A percentile compares a stretch with the other conserved stretches of the same genome.
Conservation (phyloP, 2,113 vertebrate species). For the Hippotragus niger region DNA sequence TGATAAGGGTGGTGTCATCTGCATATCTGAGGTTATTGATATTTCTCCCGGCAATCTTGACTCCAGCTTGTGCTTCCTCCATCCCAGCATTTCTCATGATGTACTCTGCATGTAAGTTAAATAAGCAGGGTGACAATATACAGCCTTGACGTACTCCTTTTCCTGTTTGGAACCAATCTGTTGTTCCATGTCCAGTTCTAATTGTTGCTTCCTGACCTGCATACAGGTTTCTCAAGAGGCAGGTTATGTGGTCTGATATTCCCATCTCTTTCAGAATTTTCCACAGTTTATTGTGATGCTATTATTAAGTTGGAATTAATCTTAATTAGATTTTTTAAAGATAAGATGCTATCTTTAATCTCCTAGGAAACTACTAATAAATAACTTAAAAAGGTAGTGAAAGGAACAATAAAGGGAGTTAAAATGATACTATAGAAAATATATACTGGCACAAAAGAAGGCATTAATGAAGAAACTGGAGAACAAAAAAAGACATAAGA, state of each 20-base stretch:
- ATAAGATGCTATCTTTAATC: neutral
- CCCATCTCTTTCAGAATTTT: neutral
- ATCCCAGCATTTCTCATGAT: neutral
- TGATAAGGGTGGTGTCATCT: neutral
- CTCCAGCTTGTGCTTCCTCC: neutral
- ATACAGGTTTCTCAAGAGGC: neutral
- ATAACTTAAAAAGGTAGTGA: neutral
- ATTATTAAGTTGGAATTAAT: neutral
- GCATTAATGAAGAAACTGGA: neutral
- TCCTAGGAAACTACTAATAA: neutral
- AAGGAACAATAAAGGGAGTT: neutral
- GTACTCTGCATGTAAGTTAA: neutral
- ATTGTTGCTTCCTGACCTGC: neutral
- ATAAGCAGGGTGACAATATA: neutral
- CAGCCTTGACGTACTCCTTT: neutral
- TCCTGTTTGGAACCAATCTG: neutral
- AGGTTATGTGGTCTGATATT: neutral
- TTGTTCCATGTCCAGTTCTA: neutral
- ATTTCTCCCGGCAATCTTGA: neutral
- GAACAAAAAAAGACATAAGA: neutral
- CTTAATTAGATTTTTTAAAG: neutral
- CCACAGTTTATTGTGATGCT: neutral
- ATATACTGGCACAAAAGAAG: neutral
- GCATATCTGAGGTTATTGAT: neutral
- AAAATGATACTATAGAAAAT: neutral